Conservation (phyloP, 1,140 invertebrate genomes). For the Atta cephalotes region DNA sequence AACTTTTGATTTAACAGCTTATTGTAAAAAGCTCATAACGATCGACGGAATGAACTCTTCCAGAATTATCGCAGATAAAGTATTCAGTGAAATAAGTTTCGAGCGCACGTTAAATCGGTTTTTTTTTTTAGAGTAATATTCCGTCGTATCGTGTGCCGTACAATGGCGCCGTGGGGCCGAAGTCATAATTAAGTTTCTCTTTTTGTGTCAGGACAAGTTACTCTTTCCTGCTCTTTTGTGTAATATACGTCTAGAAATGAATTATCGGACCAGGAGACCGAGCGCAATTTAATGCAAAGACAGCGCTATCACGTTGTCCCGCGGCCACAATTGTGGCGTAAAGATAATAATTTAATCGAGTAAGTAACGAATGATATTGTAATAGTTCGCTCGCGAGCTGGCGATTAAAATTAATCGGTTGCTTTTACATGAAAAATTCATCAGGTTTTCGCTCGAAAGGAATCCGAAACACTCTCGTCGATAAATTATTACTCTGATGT, state of each 20-base stretch:
- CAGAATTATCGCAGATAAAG: conserved; percentile 31
- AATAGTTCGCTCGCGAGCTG: background rate
- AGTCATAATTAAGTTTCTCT: conserved; percentile 60
- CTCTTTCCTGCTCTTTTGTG: conserved; percentile 10
- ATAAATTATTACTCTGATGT: conserved; percentile 34
- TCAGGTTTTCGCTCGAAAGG: background rate
- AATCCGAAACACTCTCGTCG: conserved; percentile 25
- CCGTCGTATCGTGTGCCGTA: conserved; percentile 18
- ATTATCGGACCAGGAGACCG: conserved; percentile 14
- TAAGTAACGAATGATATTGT: conserved; percentile 7
- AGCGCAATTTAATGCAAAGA: conserved; percentile 52
- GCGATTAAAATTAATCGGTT: background rate
- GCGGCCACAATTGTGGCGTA: conserved; percentile 19
- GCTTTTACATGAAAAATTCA: background rate
- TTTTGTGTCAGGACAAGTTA: conserved; percentile 37
- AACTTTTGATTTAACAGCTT: no score
- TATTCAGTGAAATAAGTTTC: conserved; percentile 36
- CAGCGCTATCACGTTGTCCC: conserved; percentile 13
- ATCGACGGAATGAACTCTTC: background rate
- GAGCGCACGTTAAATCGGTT: conserved; percentile 37
- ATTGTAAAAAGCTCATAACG: background rate
- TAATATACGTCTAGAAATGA: conserved; percentile 48
- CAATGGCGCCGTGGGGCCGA: conserved; percentile 41
- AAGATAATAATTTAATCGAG: conserved; percentile 57
- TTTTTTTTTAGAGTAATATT: conserved; percentile 23